Evolutionary conservation across 2,797 vertebrate genomes (phyloP).

Genomic region (Syndactyla subalaris): DNA sequence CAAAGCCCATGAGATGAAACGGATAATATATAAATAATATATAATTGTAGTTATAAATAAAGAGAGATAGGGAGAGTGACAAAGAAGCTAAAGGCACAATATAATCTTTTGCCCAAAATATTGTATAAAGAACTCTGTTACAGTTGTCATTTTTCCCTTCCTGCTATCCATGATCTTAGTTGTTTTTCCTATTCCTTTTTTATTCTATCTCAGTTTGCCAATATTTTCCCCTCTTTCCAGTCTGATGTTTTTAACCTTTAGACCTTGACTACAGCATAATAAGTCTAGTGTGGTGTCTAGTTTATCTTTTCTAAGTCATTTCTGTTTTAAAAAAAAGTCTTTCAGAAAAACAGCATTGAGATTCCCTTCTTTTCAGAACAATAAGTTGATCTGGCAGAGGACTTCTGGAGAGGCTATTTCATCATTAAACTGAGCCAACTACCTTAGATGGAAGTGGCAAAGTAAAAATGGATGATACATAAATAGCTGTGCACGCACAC

Average conservation of each 20-base stretch:
- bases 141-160: not conserved
- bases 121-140: not conserved
- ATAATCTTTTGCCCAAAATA: not conserved
- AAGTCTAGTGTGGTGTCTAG: not conserved
- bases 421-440: not conserved
- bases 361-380: not conserved
- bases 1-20: not conserved
- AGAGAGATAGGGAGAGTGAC: not conserved
- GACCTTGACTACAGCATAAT: not conserved
- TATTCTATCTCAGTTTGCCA: not conserved
- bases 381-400: not conserved
- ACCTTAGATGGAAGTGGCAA: constrained; percentile 30
- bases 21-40: not conserved
- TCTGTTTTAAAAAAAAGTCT: not conserved
- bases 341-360: not conserved
- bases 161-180: not conserved
- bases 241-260: not conserved
- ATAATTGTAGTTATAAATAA: not conserved
- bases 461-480: constrained; percentile 24
- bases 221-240: not conserved
- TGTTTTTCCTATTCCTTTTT: not conserved
- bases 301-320: not conserved
- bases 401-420: not conserved
- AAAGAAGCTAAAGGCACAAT: not conserved
- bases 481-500: not conserved